Base-by-base conservation (phyloP, 37 sponge, comb jelly and placozoan genomes). In the Crambe crambe region DNA sequence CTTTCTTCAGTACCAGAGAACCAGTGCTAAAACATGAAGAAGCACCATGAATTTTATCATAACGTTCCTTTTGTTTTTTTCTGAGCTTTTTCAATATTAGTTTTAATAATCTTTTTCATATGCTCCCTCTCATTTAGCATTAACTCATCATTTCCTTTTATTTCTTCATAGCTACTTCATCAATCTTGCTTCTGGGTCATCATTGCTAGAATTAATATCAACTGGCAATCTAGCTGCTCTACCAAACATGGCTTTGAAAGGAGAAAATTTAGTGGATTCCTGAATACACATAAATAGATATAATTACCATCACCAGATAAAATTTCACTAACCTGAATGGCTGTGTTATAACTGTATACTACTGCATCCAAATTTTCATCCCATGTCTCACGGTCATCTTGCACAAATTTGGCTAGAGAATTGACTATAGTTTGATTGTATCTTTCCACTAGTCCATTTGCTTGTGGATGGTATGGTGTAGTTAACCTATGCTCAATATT, bases 381-480 rank as follows among this genome's bases (percentile, higher is more conserved):
- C 83, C 83, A 87, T 23, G 20, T 37, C 9, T 68, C 47, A 20
- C 18, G 56, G n/a, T 81, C 69, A n/a, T 17, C 72, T 21, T 64
- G 71, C 51, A 59, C 72, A 77, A 74, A 84, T 58, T 74, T 89
- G 3, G 41, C 81, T 4, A 89, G 41, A 1, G 69, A 23, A 42
- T 75, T 83, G 10, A 37, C 21, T 17, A 84, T 20, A 2, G 90
- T 84, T 30, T 89, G 90, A 42, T 89, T 84, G 37, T 23, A 84
- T 41, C 89, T n/a, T 42, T 89, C 89, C 59, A 73, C 89, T 41
- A 89, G 31, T 1, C 84, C 79, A 72, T 89, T n/a, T n/a, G n/a
- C n/a, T n/a, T n/a, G n/a, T n/a, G n/a, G n/a, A n/a, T n/a, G n/a
- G n/a, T n/a, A n/a, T n/a, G n/a, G n/a, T n/a, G n/a, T n/a, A n/a